phyloP scores from a whole-genome alignment of 1,140 invertebrate species.

The Tetramorium simillimum region DNA sequence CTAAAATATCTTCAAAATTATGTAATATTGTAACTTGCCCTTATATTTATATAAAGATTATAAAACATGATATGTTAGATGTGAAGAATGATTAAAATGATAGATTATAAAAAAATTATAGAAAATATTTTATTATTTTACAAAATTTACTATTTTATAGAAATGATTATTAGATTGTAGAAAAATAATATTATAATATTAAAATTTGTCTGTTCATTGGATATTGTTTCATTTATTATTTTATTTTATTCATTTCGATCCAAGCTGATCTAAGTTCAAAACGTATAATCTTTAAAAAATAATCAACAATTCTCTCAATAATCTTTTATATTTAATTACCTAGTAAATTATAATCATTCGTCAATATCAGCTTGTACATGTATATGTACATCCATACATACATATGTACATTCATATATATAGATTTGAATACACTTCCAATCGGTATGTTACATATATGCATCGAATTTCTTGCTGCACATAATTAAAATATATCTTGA shows the following conservation, averaged over 20 bases:
- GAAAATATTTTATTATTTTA: no score
- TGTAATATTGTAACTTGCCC: neutral
- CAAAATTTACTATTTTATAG: no score
- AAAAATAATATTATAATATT: neutral
- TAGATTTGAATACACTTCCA: neutral
- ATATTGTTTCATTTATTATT: slow-evolving; percentile 9
- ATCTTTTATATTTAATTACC: neutral
- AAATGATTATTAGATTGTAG: no score
- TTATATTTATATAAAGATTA: slow-evolving; percentile 17
- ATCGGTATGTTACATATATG: slow-evolving; percentile 9
- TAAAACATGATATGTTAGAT: neutral
- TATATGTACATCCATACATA: slow-evolving; percentile 40
- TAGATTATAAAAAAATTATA: no score
- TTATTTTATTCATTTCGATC: neutral
- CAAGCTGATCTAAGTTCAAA: slow-evolving; percentile 5
- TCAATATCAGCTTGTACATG: slow-evolving; percentile 55
- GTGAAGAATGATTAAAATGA: neutral
- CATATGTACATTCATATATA: slow-evolving; percentile 31
- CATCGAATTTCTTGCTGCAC: slow-evolving; percentile 5
- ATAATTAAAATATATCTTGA: neutral
- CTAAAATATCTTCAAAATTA: neutral
- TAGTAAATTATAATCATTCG: slow-evolving; percentile 16
- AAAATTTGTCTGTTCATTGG: neutral
- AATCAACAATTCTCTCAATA: slow-evolving; percentile 48
- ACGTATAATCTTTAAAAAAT: slow-evolving; percentile 62